Conservation (phyloP, 2,113 vertebrate species). For the Uropsilus gracilis region DNA sequence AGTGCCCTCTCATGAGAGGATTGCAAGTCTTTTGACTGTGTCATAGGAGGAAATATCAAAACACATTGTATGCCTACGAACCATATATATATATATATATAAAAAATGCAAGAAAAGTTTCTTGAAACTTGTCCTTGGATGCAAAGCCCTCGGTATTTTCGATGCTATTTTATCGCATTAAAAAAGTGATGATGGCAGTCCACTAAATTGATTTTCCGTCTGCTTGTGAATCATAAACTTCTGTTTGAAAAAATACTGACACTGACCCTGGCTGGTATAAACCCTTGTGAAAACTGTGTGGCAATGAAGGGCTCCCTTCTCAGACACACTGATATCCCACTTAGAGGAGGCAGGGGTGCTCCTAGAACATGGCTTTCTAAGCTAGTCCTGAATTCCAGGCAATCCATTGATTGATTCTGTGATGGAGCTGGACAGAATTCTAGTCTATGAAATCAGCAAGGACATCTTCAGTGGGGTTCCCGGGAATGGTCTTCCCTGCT, state of each 20-base stretch:
- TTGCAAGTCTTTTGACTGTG: neutral
- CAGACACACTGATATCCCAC: neutral
- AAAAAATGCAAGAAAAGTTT: neutral
- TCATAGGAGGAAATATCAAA: neutral
- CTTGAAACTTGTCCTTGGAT: neutral
- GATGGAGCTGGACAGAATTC: neutral
- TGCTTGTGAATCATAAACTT: neutral
- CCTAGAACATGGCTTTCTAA: neutral
- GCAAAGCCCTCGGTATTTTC: neutral
- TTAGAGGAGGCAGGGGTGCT: neutral
- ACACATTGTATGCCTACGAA: no score
- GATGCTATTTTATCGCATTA: conserved; percentile 13
- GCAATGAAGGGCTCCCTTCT: neutral
- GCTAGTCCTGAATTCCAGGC: neutral
- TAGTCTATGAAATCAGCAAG: neutral
- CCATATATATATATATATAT: no score
- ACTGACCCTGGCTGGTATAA: neutral
- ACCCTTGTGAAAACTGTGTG: neutral
- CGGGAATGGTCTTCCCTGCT: neutral
- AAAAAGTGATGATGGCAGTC: neutral
- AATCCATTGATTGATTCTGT: neutral
- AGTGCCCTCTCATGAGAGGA: neutral
- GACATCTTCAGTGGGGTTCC: neutral
- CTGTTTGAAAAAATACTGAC: neutral
- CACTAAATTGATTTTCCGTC: neutral